phyloP scores from a whole-genome alignment of 2,797 vertebrate species.

The Coluber constrictor region DNA sequence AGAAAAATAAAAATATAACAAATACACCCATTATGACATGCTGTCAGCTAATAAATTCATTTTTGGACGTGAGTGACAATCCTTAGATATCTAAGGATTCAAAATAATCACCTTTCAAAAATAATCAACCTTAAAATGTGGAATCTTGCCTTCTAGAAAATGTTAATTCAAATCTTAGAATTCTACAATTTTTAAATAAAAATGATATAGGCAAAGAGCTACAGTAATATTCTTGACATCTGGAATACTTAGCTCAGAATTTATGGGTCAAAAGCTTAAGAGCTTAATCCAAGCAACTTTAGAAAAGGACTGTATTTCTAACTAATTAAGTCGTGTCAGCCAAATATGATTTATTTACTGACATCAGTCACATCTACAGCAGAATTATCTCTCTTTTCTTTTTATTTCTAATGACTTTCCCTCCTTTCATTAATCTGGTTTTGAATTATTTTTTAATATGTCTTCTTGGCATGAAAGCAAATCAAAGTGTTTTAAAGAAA shows the following conservation, averaged over 20 bases:
- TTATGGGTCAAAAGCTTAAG: constrained; percentile 70
- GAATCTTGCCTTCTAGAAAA: constrained; percentile 9
- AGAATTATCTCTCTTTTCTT: constrained; percentile 61
- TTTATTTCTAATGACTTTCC: constrained; percentile 64
- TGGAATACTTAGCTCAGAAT: constrained; percentile 63
- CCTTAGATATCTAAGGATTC: background rate
- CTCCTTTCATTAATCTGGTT: constrained; percentile 62
- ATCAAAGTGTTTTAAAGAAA: constrained; percentile 34
- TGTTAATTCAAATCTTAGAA: constrained; percentile 46
- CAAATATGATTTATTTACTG: constrained; percentile 66
- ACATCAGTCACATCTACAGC: constrained; percentile 62
- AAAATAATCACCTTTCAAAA: background rate
- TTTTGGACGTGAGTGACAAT: background rate
- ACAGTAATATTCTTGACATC: constrained; percentile 49
- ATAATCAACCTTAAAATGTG: background rate
- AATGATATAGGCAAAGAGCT: constrained; percentile 37
- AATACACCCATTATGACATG: background rate
- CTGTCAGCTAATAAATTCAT: background rate
- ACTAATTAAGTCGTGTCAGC: constrained; percentile 71
- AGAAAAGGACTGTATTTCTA: constrained; percentile 67
- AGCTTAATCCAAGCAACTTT: constrained; percentile 66
- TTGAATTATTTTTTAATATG: constrained; percentile 61
- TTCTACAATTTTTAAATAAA: background rate
- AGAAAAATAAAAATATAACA: background rate
- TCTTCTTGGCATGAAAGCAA: constrained; percentile 58